phyloP scores from a whole-genome alignment of 2,888 invertebrate genomes.

The Desoria tigrina region DNA sequence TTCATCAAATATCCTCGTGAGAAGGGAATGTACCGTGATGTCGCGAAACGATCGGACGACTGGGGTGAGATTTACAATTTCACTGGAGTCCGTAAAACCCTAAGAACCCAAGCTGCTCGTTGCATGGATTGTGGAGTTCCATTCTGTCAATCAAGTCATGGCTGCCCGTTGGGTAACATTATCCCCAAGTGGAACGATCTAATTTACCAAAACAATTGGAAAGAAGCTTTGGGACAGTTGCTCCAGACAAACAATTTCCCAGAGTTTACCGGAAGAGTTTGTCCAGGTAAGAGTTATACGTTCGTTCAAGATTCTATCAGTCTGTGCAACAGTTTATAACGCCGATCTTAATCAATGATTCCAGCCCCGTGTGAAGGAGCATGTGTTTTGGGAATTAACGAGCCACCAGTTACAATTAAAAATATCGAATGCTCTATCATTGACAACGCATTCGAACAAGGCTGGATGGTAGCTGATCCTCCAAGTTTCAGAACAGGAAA shows the following conservation, averaged over 20 bases:
- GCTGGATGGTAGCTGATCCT: constrained; percentile 84
- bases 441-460: constrained; percentile 94
- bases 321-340: not conserved
- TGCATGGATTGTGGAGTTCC: constrained; percentile 97
- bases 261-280: constrained; percentile 92
- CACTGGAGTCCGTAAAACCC: constrained; percentile 80
- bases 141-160: constrained; percentile 91
- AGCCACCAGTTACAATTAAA: constrained; percentile 96
- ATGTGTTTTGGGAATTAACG: constrained; percentile 92
- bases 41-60: constrained; percentile 81
- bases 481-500: constrained; percentile 73
- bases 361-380: constrained; percentile 96
- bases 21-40: constrained; percentile 79
- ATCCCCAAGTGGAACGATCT: constrained; percentile 99
- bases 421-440: constrained; percentile 99
- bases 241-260: constrained; percentile 99
- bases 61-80: constrained; percentile 97
- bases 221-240: constrained; percentile 86
- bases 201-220: constrained; percentile 91
- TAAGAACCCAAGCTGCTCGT: constrained; percentile 85
- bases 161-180: constrained; percentile 96
- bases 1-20: constrained; percentile 96
- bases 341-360: not conserved
- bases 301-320: not conserved
- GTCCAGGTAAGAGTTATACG: constrained; percentile 62